phyloP scores from a whole-genome alignment of 2,113 vertebrate genomes.

The Stomatorhinus ivindoensis region DNA sequence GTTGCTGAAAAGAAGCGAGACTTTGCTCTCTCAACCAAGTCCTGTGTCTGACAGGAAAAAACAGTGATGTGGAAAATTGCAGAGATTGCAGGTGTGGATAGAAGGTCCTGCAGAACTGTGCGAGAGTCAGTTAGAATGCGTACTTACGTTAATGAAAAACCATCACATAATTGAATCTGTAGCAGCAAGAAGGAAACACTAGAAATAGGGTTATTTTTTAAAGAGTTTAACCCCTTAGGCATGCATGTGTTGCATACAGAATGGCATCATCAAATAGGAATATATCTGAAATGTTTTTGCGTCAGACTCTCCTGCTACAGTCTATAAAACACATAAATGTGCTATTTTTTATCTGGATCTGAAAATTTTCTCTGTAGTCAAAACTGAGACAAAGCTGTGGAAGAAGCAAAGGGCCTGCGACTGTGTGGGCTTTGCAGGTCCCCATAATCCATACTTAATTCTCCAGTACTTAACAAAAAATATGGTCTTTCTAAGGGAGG shows the following conservation, averaged over 20 bases:
- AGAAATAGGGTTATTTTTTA: neutral
- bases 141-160: neutral
- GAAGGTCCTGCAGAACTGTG: neutral
- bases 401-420: neutral
- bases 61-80: constrained; percentile 4
- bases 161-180: neutral
- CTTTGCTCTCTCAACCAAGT: neutral
- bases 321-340: neutral
- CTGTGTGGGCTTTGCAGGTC: neutral
- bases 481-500: neutral
- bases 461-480: neutral
- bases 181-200: neutral
- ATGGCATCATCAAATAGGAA: neutral
- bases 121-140: neutral
- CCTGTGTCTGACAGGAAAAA: neutral
- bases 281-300: neutral
- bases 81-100: neutral
- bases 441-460: neutral
- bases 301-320: neutral
- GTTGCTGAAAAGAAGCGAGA: neutral
- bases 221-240: neutral
- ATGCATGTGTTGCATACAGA: neutral
- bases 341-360: neutral
- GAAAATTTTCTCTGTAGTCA: neutral
- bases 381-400: neutral